A percentile compares a stretch with the other conserved stretches of the same genome.
Conservation (phyloP, 2,797 vertebrate genomes). For the Poeciliopsis presidionis region DNA sequence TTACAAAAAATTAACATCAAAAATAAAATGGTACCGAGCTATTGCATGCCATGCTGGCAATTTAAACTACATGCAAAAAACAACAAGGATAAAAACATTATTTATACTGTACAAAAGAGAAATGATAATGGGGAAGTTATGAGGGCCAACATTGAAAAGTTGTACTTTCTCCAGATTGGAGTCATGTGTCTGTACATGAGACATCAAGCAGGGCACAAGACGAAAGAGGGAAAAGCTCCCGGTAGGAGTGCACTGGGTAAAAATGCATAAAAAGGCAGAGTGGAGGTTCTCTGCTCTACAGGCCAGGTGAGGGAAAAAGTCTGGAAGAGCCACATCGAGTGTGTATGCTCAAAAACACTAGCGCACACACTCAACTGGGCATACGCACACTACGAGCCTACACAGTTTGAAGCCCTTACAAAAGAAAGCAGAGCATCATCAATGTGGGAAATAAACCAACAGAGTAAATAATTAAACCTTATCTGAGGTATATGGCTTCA, state of each 20-base stretch:
- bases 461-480: slow-evolving; percentile 49
- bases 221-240: slow-evolving; percentile 47
- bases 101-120: slow-evolving; percentile 73
- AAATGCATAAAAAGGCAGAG: slow-evolving; percentile 53
- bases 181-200: slow-evolving; percentile 56
- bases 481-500: slow-evolving; percentile 78
- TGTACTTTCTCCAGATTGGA: slow-evolving; percentile 40
- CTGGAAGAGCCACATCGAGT: slow-evolving; percentile 26
- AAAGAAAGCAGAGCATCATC: slow-evolving; percentile 59
- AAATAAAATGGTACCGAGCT: slow-evolving; percentile 86
- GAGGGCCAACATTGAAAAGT: slow-evolving; percentile 28
- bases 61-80: slow-evolving; percentile 89
- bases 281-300: slow-evolving; percentile 31
- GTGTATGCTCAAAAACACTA: slow-evolving; percentile 23
- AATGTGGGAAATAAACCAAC: slow-evolving; percentile 58
- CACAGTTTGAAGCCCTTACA: slow-evolving; percentile 68
- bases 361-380: slow-evolving; percentile 12
- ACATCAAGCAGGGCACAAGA: slow-evolving; percentile 56
- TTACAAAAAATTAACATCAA: slow-evolving; percentile 79
- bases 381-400: slow-evolving; percentile 21
- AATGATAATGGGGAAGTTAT: slow-evolving; percentile 29
- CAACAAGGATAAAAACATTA: slow-evolving; percentile 78
- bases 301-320: slow-evolving; percentile 9
- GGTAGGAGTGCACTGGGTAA: slow-evolving; percentile 25
- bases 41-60: slow-evolving; percentile 89